Conservation (phyloP, 2,888 invertebrate species). For the Aphelenchoides bicaudatus region DNA sequence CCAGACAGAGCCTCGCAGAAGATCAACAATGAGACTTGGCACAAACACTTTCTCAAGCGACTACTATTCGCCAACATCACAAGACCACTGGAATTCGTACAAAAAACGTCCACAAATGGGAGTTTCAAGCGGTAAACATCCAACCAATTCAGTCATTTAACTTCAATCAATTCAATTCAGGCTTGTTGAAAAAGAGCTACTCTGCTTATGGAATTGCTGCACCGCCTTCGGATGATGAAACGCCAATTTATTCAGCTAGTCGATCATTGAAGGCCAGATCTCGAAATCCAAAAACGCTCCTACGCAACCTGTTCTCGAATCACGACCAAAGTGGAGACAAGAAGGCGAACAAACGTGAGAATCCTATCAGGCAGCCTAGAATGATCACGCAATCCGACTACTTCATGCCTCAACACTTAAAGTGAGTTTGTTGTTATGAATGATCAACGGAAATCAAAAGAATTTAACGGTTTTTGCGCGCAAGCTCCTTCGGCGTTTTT, state of each 20-base stretch:
- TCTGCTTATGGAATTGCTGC: constrained; percentile 20
- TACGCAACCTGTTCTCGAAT: constrained; percentile 21
- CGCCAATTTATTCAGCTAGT: no score
- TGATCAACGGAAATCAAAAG: no score
- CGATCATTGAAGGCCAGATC: neutral
- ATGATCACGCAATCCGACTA: constrained; percentile 15
- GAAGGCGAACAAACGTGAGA: no score
- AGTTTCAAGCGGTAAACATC: neutral
- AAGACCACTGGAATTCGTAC: constrained; percentile 6
- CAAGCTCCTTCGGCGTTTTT: no score
- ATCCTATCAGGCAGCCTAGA: constrained; percentile 1
- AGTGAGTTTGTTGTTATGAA: no score
- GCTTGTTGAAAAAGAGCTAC: constrained; percentile 22
- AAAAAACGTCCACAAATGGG: constrained; percentile 13
- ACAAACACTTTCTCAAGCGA: constrained; percentile 13
- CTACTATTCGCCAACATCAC: neutral
- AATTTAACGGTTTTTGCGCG: no score
- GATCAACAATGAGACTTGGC: constrained; percentile 13
- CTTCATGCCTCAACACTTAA: constrained; percentile 15
- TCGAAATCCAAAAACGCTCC: constrained; percentile 2
- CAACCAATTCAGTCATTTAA: neutral
- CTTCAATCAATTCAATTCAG: constrained; percentile 7
- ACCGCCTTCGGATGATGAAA: no score
- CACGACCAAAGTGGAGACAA: no score
- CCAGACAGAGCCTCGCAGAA: neutral